Percentiles rank a stretch among this genome's conserved stretches.
Conservation (phyloP, 2,888 invertebrate species). For the Siphlonurus alternatus region DNA sequence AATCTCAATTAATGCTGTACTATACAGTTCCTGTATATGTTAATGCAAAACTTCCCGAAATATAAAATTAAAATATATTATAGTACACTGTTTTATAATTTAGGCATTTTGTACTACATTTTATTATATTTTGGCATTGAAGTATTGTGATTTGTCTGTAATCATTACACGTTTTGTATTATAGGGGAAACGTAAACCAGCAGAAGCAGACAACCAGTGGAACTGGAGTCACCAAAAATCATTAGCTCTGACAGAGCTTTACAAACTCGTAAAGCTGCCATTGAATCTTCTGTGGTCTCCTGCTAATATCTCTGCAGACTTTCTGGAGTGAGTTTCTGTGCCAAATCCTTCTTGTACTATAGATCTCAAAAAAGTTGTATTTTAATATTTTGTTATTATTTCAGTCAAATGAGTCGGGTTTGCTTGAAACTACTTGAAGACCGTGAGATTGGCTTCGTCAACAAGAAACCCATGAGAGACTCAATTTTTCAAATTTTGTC, state of each 20-base stretch:
- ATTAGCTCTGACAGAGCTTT: background rate
- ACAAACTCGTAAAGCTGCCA: background rate
- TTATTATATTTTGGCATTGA: background rate
- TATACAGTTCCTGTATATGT: too few species aligned
- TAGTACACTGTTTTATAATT: background rate
- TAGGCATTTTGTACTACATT: background rate
- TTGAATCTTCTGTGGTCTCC: background rate
- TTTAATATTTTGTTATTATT: too few species aligned
- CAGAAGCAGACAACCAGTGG: background rate
- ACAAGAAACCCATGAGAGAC: background rate
- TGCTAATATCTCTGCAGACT: background rate
- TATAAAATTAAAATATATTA: too few species aligned
- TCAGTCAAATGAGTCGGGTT: background rate
- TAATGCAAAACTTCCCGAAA: too few species aligned
- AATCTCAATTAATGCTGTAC: too few species aligned
- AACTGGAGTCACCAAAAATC: background rate
- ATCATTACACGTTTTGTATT: too few species aligned
- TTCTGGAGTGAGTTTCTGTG: background rate
- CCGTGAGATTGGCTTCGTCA: background rate
- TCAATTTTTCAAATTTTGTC: background rate
- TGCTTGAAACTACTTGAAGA: background rate
- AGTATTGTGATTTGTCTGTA: background rate
- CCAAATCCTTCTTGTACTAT: background rate
- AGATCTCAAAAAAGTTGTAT: too few species aligned
- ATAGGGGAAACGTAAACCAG: too few species aligned